Conservation (phyloP, 1,140 invertebrate genomes). For the Bombus soroeensis region DNA sequence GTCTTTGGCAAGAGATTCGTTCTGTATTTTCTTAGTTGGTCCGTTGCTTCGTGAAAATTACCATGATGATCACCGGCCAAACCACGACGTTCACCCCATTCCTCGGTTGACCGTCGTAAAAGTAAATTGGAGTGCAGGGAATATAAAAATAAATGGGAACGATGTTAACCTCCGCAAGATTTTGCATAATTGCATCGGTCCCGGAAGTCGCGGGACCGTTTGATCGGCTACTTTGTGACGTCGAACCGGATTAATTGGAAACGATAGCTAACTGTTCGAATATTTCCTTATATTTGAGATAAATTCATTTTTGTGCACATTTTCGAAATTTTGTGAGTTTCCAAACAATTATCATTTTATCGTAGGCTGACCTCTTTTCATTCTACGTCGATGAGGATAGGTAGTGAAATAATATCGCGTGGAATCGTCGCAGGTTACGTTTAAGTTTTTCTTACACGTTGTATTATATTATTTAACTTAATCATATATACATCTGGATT, state of each 20-base stretch:
- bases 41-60: slow-evolving; percentile 17
- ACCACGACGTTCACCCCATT: neutral
- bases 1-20: too few species aligned
- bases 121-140: slow-evolving; percentile 45
- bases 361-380: too few species aligned
- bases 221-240: neutral
- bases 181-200: slow-evolving; percentile 50
- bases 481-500: too few species aligned
- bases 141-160: slow-evolving; percentile 61
- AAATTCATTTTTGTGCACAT: too few species aligned
- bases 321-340: too few species aligned
- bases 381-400: too few species aligned
- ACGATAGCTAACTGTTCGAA: neutral
- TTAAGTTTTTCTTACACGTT: too few species aligned
- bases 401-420: too few species aligned
- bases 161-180: slow-evolving; percentile 9
- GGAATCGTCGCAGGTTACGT: too few species aligned
- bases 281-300: neutral
- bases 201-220: slow-evolving; percentile 15
- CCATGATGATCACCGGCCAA: neutral
- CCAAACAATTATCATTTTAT: too few species aligned
- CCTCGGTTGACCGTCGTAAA: neutral
- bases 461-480: too few species aligned
- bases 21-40: neutral
- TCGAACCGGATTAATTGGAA: neutral